phyloP scores from a whole-genome alignment of 2,797 vertebrate species.

The Furcifer pardalis region DNA sequence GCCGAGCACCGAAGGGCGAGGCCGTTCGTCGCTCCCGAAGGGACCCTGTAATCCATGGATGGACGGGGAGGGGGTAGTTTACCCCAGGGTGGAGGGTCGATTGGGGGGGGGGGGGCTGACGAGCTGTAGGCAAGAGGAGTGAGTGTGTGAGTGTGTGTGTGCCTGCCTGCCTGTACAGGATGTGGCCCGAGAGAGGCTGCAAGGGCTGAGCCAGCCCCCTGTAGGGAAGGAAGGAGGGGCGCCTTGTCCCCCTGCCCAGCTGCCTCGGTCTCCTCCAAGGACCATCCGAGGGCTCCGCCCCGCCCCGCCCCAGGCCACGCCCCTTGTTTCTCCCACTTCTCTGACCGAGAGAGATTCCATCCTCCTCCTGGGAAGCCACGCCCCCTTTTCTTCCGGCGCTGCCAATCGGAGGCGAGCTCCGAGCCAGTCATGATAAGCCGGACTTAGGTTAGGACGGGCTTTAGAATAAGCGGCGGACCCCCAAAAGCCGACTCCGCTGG shows the following conservation, averaged over 20 bases:
- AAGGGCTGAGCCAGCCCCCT: background rate
- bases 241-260: conserved; percentile 37
- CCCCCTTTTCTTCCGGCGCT: background rate
- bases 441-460: background rate
- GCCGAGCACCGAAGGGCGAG: conserved; percentile 45
- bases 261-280: conserved; percentile 64
- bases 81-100: conserved; percentile 21
- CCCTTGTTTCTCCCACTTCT: conserved; percentile 10
- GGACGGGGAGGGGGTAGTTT: conserved; percentile 39
- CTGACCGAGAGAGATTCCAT: background rate
- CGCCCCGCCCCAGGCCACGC: conserved; percentile 24
- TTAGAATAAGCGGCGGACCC: too few relatives aligned
- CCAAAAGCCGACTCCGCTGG: too few relatives aligned
- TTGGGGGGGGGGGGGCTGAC: conserved; percentile 12
- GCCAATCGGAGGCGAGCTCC: background rate
- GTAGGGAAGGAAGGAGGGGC: background rate
- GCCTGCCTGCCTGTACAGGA: conserved; percentile 44
- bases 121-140: conserved; percentile 28
- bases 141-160: conserved; percentile 16
- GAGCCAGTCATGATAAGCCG: background rate
- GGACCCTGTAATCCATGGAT: conserved; percentile 66
- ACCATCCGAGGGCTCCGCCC: conserved; percentile 51
- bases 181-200: conserved; percentile 32
- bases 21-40: conserved; percentile 60
- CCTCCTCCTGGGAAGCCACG: conserved; percentile 22